Evolutionary conservation across 2,113 vertebrate species (phyloP), one percentile per base, ranked within the genome.

Genomic region (Varanus salvator): DNA sequence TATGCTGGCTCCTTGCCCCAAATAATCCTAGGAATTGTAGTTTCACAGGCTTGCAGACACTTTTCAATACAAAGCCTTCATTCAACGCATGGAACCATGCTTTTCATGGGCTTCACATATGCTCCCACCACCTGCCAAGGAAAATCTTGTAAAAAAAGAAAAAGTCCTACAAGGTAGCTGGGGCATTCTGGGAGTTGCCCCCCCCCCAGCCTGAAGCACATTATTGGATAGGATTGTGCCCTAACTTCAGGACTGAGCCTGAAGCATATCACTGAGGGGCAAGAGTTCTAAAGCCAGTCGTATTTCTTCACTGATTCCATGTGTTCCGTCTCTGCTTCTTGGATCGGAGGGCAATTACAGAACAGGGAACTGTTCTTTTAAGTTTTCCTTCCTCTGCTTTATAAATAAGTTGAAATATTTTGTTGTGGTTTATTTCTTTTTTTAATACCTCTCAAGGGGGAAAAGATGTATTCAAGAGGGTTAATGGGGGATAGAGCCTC

Each of bases 321-420:
- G 86, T 34, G 66, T 77, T 87, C 44, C 44, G 25, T 68, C 74
- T 66, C 15, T 14, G 75, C 29, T 50, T 50, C 60, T 78, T 3
- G 50, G 60, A 80, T 68, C 75, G 68, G 57, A 50, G 38, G 57
- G 57, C 57, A 44, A 87, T 87, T 27, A 50, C 17, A 78, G 78
- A 78, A 85, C 31, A 80, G 38, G 76, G 38, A 76, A 50, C 68
- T 78, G 25, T 68, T 68, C 25, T 50, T 80, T 87, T 80, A 87
- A 87, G 34, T n/a, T 8, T 78, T 68, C 64, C 75, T 87, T 78
- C 29, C 57, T 78, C 38, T 48, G 57, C 74, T 78, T 44, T 68
- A 38, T 80, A 87, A 87, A 78, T 66, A 68, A 68, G 38, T n/a
- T 80, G 86, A 87, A 31, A 2, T 27, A 48, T 50, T 80, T 78